Base-by-base conservation (phyloP, 2,888 invertebrate species). In the Mimas tiliae region DNA sequence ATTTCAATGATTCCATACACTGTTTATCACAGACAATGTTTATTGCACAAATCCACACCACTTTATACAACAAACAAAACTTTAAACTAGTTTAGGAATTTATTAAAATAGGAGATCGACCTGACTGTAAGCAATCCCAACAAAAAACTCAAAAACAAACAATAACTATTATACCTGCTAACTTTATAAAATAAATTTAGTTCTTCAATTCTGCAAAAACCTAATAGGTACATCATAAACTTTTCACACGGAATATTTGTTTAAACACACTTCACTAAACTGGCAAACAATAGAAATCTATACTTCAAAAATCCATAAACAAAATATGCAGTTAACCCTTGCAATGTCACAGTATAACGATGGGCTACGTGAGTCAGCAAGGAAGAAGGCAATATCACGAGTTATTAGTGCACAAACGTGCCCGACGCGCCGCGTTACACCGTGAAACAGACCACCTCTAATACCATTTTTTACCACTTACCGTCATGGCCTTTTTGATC, bases 361-460 rank as follows among this genome's bases (percentile, higher is more conserved):
- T 83, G 82, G 78, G 79, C 74, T 72, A 71, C 77, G 75, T 93
- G 93, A 93, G 81, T 89, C 88, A 88, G 90, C 93, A 82, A 70
- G 65, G 76, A 80, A 79, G 79, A 78, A 80, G 84, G 82, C 84
- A 87, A 90, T 91, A 91, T 85, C 91, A 85, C 86, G 89, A 85
- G 76, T 86, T 88, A 91, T 92, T 91, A 91, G 86, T 64, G 71
- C 78, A 88, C 91, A 91, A 91, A 85, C 81, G 84, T 75, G 82
- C 71, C 72, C 84, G 91, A 82, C 79, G 83, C 89, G 88, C 83
- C 79, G 72, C 78, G 75, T 91, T 91, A 91, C 77, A 85, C 85
- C 93, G 89, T 93, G 90, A 91, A 89, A 91, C 80, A 83, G 93
- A 88, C 93, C 91, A 91, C 93, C 92, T 76, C 75, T 75, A 80